Base-by-base conservation (phyloP, 2,113 vertebrate genomes). In the Heptranchias perlo region DNA sequence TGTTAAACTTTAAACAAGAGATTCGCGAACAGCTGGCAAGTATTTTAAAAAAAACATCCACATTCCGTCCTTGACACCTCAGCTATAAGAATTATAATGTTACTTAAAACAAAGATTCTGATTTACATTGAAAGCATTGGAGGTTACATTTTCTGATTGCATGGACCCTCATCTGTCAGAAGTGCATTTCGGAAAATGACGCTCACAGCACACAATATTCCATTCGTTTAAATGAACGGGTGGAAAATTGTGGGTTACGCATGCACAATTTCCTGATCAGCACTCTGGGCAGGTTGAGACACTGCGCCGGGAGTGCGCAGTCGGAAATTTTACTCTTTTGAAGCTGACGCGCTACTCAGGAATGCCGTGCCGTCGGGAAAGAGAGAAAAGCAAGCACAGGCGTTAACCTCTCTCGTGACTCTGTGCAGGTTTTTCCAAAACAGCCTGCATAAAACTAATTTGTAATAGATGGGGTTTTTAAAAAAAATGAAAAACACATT, bases 401-500 rank as follows among this genome's bases (percentile, higher is more conserved):
- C 35, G 18, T 93, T 62, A 93, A 93, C 89, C 54, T 92, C 87
- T 92, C 54, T 62, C 23, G n/a, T 62, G n/a, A 93, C 89, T 93
- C n/a, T 93, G 58, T 62, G 58, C 35, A 39, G 89, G 14, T 62
- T 93, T 62, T 93, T 93, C 89, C 89, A 93, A 93, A 93, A 64
- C 64, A 93, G n/a, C 58, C 58, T 39, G n/a, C 61, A 91, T 61
- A 58, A 91, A 91, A 91, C 87, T 91, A 62, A 93, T 16, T 39
- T 93, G 58, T 64, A 93, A 93, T 93, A 92, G 31, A 39, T 62
- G 58, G 23, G 5, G 61, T 92, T 92, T 58, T 52, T 31, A 11
- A 28, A 31, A 39, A 93, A 93, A 93, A 62, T 93, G 89, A 93
- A 93, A 62, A 93, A 93, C 58, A 93, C 89, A 62, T 62, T 62